Base-by-base conservation (phyloP, 2,797 vertebrate genomes). In the Merluccius polli region DNA sequence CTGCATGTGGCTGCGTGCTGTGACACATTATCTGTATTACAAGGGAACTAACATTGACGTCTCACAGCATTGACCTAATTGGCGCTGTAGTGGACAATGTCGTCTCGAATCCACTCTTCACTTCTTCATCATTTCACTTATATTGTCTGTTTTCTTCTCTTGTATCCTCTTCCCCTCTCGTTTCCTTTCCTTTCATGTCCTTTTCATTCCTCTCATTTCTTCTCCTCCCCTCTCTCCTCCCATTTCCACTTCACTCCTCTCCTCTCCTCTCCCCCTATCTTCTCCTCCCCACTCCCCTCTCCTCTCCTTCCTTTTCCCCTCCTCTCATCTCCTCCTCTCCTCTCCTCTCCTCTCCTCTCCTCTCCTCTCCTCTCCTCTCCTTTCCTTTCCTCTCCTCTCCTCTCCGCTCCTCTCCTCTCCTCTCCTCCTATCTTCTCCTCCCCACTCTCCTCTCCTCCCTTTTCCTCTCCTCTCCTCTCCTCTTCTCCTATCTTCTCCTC, bases 61-160 rank as follows among this genome's bases (percentile, higher is more conserved):
- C 87, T 82, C 77, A 84, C 72, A 65, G 77, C 77, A 84, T 85
- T 32, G 79, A 74, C 74, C 80, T 88, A 86, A 87, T 87, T 87
- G 85, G 79, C 65, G 76, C 87, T 86, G 86, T 69, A 82, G 52
- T 59, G 69, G 79, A 81, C 68, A 83, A 73, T 41, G 77, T 65
- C 5, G 30, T 79, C 73, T 68, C 10, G 10, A 59, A 68, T 68
- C 27, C 11, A 68, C 59, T 67, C 8, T 27, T 74, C 52, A 30
- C 29, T 18, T 35, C 15, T 27, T 67, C 59, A 70, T 30, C 29
- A 41, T 15, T 52, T n/a, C 41, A n/a, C 38, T 24, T 68, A 12
- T 10, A 8, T 21, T 68, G 27, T 8, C 27, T 31, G 24, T 21
- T 68, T 68, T 16, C 10, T 29, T 31, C 13, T 31, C 65, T 31